A percentile compares a stretch with the other conserved stretches of the same genome.
These are phyloP conservation scores for Artemia sinica DNA, from an alignment of 2,888 invertebrate species.

Conservation along the genomic window DNA sequence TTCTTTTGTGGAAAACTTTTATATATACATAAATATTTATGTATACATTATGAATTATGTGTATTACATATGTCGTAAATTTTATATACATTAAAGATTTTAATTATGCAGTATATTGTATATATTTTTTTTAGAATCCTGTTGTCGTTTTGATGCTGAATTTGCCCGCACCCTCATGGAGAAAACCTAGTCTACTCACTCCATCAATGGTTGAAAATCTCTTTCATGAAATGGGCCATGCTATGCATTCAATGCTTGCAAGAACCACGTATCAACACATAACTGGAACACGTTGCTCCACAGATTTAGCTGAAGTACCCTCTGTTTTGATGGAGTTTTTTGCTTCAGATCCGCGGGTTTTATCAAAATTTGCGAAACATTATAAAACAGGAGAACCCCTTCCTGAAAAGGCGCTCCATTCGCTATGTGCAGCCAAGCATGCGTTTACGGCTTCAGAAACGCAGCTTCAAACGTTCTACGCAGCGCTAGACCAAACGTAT, in stretches of 20 bases:
- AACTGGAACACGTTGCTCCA: slow-evolving; percentile 86
- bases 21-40: no score
- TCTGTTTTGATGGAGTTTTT: slow-evolving; percentile 98
- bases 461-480: slow-evolving; percentile 78
- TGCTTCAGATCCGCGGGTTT: slow-evolving; percentile 65
- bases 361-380: slow-evolving; percentile 71
- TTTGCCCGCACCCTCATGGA: slow-evolving; percentile 54
- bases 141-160: slow-evolving; percentile 85
- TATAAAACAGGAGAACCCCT: slow-evolving; percentile 70
- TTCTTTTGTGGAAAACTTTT: no score
- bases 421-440: slow-evolving; percentile 66
- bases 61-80: no score
- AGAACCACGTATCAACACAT: slow-evolving; percentile 85
- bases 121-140: slow-evolving; percentile 52
- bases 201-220: slow-evolving; percentile 81
- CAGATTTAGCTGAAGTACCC: slow-evolving; percentile 97
- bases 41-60: no score
- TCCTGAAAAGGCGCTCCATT: slow-evolving; percentile 56
- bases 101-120: no score
- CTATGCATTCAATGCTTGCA: slow-evolving; percentile 95
- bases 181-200: slow-evolving; percentile 57
- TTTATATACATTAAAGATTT: no score
- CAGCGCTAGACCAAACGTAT: slow-evolving; percentile 74
- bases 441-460: slow-evolving; percentile 75
- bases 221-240: slow-evolving; percentile 98